phyloP scores from a whole-genome alignment of 2,113 vertebrate genomes.

The Podarcis raffonei region DNA sequence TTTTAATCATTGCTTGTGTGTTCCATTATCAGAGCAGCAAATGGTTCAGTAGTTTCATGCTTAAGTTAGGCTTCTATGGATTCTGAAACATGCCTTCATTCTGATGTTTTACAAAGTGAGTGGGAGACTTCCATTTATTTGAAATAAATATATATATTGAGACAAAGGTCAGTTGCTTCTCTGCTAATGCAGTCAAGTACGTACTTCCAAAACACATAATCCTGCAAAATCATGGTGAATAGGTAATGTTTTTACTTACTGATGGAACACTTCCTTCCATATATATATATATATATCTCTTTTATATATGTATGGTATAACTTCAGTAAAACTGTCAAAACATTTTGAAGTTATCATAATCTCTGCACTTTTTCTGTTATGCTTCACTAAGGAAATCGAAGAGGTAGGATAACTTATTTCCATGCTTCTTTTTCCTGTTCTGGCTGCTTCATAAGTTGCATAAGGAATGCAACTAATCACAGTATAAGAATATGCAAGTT shows the following conservation, averaged over 20 bases:
- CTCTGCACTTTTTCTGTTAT: constrained; percentile 90
- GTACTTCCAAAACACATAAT: constrained; percentile 41
- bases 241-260: constrained; percentile 43
- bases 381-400: constrained; percentile 98
- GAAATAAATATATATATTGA: constrained; percentile 21
- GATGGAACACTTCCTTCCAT: constrained; percentile 61
- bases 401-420: constrained; percentile 92
- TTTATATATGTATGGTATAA: constrained; percentile 74
- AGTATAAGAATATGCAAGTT: not conserved
- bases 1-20: constrained; percentile 66
- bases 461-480: not conserved
- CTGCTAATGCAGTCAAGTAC: constrained; percentile 36
- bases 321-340: constrained; percentile 68
- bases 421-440: constrained; percentile 67
- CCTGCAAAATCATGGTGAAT: constrained; percentile 7
- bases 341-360: constrained; percentile 81
- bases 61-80: constrained; percentile 25
- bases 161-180: constrained; percentile 1
- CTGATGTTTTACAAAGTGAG: constrained; percentile 28
- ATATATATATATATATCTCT: constrained; percentile 59
- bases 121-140: not conserved
- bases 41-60: not conserved
- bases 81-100: constrained; percentile 43
- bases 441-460: constrained; percentile 69
- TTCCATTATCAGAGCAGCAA: constrained; percentile 47